Evolutionary conservation across 2,797 vertebrate species (phyloP), one percentile per base, ranked within the genome.

Genomic region (Semaprochilodus insignis): DNA sequence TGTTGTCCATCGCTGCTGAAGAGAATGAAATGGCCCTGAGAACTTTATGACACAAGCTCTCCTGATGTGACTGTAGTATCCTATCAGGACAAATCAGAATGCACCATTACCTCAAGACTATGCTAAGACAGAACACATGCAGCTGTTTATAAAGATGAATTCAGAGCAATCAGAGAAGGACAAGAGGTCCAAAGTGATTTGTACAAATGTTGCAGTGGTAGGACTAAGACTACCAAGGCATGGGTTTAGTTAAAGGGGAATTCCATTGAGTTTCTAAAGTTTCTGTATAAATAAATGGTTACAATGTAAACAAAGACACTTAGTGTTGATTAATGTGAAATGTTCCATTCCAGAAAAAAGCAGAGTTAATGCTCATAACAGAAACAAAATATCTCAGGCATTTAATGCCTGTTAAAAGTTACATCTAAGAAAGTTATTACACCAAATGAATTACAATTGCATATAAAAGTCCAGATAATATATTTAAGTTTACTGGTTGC

Each of bases 1-100:
- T 99, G 88, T 91, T 99, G 76, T 96, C 96, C 0, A 83, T 97
- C 36, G 89, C 89, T 0, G 86, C 95, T 0, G 97, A 97, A 78
- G 92, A 93, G 0, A 95, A 91, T 0, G 90, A 94, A 13, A 77
- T 10, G n/a, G 51, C 74, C 59, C 27, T 74, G 6, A 80, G 77
- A 60, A 77, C 66, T 67, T 77, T 36, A 80, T 82, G 60, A 84
- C 57, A 67, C 19, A 54, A 44, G 15, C 44, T 48, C 13, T 34
- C 23, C 2, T 60, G 19, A 19, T 23, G 4, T 21, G n/a, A 63
- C 44, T 80, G 5, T 34, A 40, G 27, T 63, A 25, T 54, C 17
- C 0, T 25, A 27, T 62, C 44, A 15, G 15, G 40, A 66, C 5
- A 36, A 51, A 51, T 51, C 11, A 71, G 40, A 48, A 21, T 69